Base-by-base conservation (phyloP, 2,888 invertebrate genomes). In the Choristoneura rosaceana region DNA sequence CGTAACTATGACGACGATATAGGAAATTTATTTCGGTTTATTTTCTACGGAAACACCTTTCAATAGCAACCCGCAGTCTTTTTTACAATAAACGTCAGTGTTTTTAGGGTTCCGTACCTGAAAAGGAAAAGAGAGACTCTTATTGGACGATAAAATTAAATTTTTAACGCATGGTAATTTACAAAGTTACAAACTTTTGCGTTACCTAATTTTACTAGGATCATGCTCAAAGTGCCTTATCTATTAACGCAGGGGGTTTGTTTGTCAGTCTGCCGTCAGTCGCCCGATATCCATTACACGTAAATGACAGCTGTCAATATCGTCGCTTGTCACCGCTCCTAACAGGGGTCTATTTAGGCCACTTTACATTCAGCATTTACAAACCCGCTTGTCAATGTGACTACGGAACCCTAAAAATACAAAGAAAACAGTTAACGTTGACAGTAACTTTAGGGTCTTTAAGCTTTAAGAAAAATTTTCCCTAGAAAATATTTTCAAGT, bases 251-350 rank as follows among this genome's bases (percentile, higher is more conserved):
- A 41, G 15, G 17, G 7, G 41, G 15, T 14, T n/a, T 41, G 15
- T 52, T 15, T 17, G 50, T 9, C 50, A 3, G 17, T 17, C 15
- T 15, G 50, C 38, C 41, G 1, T 17, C 14, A 61, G 43, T 62
- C 62, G 9, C 43, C 25, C 25, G 8, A 33, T 43, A 62, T 62
- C 45, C 14, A 62, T 62, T 62, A 62, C 14, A 25, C 45, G 15
- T 14, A 41, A 43, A 15, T 61, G 62, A 45, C 62, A 62, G 62
- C 17, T 45, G 62, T 45, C 43, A 45, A 62, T n/a, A 45, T 33
- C 45, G 17, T 7, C 34, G 59, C 59, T 34, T 59, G 59, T 59
- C 59, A 34, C 34, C 62, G 25, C 45, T 14, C 17, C 25, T 55
- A 61, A 61, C 41, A 17, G 41, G 10, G 41, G 10, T 41, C 17